Percentiles rank a stretch among this genome's conserved stretches.
Conservation (phyloP, 2,797 vertebrate species). For the Pangasius larnaudii region DNA sequence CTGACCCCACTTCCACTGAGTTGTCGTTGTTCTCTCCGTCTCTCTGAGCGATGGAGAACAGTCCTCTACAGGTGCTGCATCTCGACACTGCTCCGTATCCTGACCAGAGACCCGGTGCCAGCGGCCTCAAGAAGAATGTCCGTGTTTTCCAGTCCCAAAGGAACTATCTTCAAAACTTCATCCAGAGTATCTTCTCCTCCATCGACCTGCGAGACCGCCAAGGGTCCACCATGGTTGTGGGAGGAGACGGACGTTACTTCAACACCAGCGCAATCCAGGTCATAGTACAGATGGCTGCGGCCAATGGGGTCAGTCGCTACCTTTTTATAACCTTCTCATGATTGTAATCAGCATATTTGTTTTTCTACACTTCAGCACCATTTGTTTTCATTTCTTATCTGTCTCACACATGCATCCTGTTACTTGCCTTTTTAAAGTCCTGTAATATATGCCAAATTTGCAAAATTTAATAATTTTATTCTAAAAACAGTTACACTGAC, state of each 20-base stretch:
- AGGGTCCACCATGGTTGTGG: slow-evolving; percentile 91
- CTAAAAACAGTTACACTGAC: background rate
- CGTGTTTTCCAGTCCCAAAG: slow-evolving; percentile 83
- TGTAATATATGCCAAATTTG: background rate
- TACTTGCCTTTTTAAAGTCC: background rate
- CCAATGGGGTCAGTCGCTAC: slow-evolving; percentile 93
- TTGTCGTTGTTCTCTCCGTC: slow-evolving; percentile 21
- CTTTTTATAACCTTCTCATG: background rate
- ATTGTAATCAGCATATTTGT: background rate
- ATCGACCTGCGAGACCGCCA: slow-evolving; percentile 95
- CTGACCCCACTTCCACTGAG: slow-evolving; percentile 28
- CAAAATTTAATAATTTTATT: background rate
- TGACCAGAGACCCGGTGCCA: slow-evolving; percentile 88
- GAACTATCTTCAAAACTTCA: slow-evolving; percentile 94
- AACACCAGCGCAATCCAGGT: slow-evolving; percentile 88
- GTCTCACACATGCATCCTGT: background rate
- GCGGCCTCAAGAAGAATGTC: slow-evolving; percentile 87
- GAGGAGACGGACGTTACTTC: slow-evolving; percentile 94
- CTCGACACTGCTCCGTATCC: slow-evolving; percentile 85
- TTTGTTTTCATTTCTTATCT: background rate
- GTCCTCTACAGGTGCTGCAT: slow-evolving; percentile 86
- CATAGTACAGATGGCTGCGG: slow-evolving; percentile 95
- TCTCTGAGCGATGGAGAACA: slow-evolving; percentile 78
- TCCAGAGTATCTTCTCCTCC: slow-evolving; percentile 94
- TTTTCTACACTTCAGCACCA: background rate